Conservation (phyloP, 2,113 vertebrate genomes). For the Misgurnus anguillicaudatus region DNA sequence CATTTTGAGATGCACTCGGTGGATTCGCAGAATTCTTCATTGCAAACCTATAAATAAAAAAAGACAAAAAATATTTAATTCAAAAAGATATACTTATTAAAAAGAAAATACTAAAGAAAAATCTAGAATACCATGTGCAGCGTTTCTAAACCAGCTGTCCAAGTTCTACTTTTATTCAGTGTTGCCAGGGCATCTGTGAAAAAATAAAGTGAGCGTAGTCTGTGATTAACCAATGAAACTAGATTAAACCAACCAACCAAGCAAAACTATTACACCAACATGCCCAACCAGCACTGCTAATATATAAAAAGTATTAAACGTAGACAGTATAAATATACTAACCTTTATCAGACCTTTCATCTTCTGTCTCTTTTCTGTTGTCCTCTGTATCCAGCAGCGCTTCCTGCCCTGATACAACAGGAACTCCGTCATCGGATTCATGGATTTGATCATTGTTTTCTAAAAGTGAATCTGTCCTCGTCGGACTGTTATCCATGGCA, state of each 20-base stretch:
- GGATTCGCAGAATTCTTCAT: conserved; percentile 9
- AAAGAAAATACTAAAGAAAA: neutral
- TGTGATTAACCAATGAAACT: neutral
- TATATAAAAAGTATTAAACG: neutral
- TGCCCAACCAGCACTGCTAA: neutral
- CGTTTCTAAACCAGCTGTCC: conserved; percentile 24
- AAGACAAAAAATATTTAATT: neutral
- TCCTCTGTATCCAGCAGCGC: neutral
- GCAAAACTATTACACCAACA: neutral
- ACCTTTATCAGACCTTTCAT: conserved; percentile 18
- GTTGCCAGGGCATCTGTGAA: neutral
- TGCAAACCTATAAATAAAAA: neutral
- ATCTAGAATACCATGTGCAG: neutral
- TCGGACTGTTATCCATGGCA: neutral
- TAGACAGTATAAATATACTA: too few relatives aligned
- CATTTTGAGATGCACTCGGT: conserved; percentile 12
- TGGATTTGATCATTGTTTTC: neutral
- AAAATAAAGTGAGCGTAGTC: neutral
- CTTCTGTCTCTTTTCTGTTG: neutral
- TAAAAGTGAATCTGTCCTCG: neutral
- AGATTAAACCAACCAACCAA: neutral
- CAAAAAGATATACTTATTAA: neutral
- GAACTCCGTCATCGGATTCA: neutral
- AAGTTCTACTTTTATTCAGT: neutral
- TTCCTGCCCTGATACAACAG: neutral